phyloP scores from a whole-genome alignment of 1,140 invertebrate genomes.

The Argopecten irradians region DNA sequence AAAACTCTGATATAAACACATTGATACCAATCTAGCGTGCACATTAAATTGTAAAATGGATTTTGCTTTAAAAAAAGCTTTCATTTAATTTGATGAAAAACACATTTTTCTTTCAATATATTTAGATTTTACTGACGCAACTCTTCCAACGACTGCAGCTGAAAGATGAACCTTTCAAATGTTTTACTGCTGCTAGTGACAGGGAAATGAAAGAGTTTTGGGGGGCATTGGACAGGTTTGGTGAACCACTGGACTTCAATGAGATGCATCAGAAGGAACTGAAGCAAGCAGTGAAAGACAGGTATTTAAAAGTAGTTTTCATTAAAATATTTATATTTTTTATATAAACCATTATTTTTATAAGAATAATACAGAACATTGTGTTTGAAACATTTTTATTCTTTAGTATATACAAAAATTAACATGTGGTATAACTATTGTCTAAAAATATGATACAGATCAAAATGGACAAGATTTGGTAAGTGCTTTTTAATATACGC shows the following conservation, averaged over 20 bases:
- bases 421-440: too few relatives aligned
- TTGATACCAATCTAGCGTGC: not conserved
- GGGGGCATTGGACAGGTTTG: constrained; percentile 33
- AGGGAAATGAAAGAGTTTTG: constrained; percentile 27
- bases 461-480: too few relatives aligned
- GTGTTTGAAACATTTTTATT: too few relatives aligned
- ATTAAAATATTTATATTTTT: not conserved
- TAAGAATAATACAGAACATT: too few relatives aligned
- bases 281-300: constrained; percentile 29
- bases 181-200: constrained; percentile 35
- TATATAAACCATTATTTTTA: too few relatives aligned
- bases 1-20: constrained; percentile 15
- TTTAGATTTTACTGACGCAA: constrained; percentile 34
- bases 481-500: too few relatives aligned
- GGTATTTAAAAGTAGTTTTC: constrained; percentile 25
- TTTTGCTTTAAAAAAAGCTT: not conserved
- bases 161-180: constrained; percentile 42
- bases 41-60: not conserved
- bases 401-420: too few relatives aligned
- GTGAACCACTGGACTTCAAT: constrained; percentile 25
- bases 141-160: constrained; percentile 37
- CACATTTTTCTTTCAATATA: not conserved
- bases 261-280: constrained; percentile 28
- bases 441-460: too few relatives aligned
- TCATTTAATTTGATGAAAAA: constrained; percentile 6